Conservation (phyloP, 2,113 vertebrate genomes). For the Crotalus horridus region DNA sequence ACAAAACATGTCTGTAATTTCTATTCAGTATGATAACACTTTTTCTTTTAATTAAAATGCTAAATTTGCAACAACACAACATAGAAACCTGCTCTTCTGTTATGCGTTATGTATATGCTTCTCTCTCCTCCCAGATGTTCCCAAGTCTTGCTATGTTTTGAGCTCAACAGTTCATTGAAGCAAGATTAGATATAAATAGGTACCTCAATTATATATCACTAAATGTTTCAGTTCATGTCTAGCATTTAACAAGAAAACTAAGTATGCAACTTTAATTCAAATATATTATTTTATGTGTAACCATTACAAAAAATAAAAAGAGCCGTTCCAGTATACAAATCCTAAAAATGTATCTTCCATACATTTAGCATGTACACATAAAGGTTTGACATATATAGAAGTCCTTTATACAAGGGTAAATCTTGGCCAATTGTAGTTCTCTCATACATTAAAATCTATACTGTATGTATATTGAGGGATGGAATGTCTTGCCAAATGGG, state of each 20-base stretch:
- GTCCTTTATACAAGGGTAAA: not conserved
- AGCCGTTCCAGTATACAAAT: not conserved
- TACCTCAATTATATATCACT: not conserved
- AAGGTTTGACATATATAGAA: not conserved
- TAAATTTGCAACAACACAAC: not conserved
- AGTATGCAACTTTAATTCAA: not conserved
- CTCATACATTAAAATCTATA: not conserved
- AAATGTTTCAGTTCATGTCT: not conserved
- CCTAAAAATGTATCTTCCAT: not conserved
- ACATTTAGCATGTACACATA: not conserved
- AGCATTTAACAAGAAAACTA: not conserved
- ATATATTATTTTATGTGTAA: not conserved
- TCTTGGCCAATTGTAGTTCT: not conserved
- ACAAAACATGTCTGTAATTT: constrained; percentile 22
- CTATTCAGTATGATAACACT: not conserved
- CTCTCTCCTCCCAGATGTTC: not conserved
- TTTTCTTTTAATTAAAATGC: not conserved
- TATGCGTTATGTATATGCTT: not conserved
- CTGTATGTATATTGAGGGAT: not conserved
- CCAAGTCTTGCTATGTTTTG: not conserved
- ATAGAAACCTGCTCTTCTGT: not conserved
- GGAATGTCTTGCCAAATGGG: not conserved
- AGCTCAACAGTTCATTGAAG: not conserved
- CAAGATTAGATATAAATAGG: not conserved
- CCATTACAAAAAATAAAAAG: not conserved